Base-by-base conservation (phyloP, 2,888 invertebrate genomes). In the Morinoia aosen region DNA sequence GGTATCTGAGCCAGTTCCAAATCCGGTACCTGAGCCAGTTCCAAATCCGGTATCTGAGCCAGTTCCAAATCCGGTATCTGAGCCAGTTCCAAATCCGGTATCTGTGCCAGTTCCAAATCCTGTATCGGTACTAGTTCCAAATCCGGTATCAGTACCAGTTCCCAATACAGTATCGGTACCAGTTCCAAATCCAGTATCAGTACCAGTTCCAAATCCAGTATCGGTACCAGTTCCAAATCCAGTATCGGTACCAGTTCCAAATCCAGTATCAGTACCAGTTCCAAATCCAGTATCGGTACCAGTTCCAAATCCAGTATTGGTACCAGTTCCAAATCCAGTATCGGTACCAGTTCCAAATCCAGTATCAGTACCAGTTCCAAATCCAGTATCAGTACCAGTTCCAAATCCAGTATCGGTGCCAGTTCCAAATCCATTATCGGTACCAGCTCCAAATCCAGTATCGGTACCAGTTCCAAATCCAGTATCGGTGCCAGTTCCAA, bases 61-160 rank as follows among this genome's bases (percentile, higher is more conserved):
- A 57, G 56, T 91, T 14, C 91, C 91, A 57, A 91, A 91, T 91
- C 91, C 91, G 11, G 91, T 33, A 61, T 91, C 96, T 76, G 90
- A n/a, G 48, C 95, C 58, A 10, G 19, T 14, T 39, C 90, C 8
- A 93, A 64, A 90, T 90, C 90, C 90, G 11, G 93, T 93, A 93
- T 93, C 93, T 56, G 93, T 93, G 57, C 93, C 57, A 57, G 57
- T 93, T 19, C 93, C 93, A 57, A 93, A 93, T 93, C 93, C 93
- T 0, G 93, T 33, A 61, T n/a, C 95, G 14, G 57, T 40, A 88
- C 88, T 95, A 33, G 64, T 57, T 16, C 58, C 88, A 58, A 95
- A 95, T 48, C 96, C 94, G 16, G 93, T 93, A 57, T 56, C 94
- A 4, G 76, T 76, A 33, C 33, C 76, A 33, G 25, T 33, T 76